Conservation (phyloP, 2,888 invertebrate genomes). For the Cryptops parisi region DNA sequence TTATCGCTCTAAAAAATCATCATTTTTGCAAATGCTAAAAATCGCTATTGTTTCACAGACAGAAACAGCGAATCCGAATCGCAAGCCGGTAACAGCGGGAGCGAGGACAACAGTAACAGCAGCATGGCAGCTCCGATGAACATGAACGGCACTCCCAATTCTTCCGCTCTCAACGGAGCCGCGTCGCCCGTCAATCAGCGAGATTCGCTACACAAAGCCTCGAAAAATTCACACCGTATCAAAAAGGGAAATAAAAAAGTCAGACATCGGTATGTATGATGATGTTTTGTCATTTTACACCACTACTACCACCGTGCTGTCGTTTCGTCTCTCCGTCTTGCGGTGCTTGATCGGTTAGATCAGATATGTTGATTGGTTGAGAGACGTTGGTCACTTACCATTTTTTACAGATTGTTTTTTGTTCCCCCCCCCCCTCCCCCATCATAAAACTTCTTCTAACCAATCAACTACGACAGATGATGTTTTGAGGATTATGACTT, state of each 20-base stretch:
- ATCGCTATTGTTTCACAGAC: conserved; percentile 32
- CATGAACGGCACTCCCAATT: conserved; percentile 5
- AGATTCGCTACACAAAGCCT: conserved; percentile 41
- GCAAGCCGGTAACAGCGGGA: conserved; percentile 47
- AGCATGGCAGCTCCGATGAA: conserved; percentile 1
- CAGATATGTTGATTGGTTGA: too few species aligned
- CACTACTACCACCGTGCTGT: too few species aligned
- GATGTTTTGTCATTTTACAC: too few species aligned
- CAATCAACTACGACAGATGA: too few species aligned
- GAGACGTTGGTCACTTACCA: too few species aligned
- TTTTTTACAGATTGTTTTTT: too few species aligned
- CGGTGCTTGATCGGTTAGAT: too few species aligned
- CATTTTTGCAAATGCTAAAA: neutral
- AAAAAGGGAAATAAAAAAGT: conserved; percentile 73
- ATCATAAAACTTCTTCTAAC: too few species aligned
- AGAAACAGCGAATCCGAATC: conserved; percentile 78
- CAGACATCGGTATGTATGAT: conserved; percentile 57
- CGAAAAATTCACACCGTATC: conserved; percentile 37
- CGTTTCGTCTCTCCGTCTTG: too few species aligned
- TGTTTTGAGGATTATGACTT: too few species aligned
- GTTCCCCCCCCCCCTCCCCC: too few species aligned
- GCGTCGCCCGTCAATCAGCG: conserved; percentile 15
- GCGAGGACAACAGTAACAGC: conserved; percentile 35
- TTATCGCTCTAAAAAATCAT: neutral
- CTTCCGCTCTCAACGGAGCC: conserved; percentile 11